Conservation (phyloP, 2,113 vertebrate genomes). For the Misgurnus mizolepis region DNA sequence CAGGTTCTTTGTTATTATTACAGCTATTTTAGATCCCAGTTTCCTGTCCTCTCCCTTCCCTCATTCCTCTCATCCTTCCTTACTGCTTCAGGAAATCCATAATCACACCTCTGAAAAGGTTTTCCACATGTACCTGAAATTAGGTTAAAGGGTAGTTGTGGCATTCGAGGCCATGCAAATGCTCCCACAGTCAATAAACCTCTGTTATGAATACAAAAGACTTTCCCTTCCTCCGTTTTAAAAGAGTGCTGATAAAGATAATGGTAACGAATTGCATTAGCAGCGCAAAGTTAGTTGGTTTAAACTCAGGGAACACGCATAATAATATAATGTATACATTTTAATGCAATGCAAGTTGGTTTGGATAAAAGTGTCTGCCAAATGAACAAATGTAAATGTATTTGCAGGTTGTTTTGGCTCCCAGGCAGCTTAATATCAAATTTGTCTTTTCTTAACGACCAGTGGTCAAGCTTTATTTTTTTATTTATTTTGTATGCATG, state of each 20-base stretch:
- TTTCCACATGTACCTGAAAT: background rate
- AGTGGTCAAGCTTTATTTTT: no score
- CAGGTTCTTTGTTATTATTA: slow-evolving; percentile 1
- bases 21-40: slow-evolving; percentile 36
- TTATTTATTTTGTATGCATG: no score
- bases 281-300: no score
- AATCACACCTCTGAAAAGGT: background rate
- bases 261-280: no score
- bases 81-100: background rate
- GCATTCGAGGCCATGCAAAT: background rate
- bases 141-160: background rate
- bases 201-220: background rate
- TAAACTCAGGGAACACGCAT: no score
- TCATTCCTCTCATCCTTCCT: slow-evolving; percentile 18
- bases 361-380: no score
- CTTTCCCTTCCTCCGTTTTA: background rate
- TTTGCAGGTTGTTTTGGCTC: no score
- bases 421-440: no score
- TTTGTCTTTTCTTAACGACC: no score
- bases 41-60: slow-evolving; percentile 44
- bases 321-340: no score
- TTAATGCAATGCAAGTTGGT: no score
- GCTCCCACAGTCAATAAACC: background rate
- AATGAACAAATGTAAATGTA: no score
- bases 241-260: background rate